These are phyloP conservation scores for Platysteira castanea DNA, from an alignment of 2,113 vertebrate species.

Conservation along the genomic window DNA sequence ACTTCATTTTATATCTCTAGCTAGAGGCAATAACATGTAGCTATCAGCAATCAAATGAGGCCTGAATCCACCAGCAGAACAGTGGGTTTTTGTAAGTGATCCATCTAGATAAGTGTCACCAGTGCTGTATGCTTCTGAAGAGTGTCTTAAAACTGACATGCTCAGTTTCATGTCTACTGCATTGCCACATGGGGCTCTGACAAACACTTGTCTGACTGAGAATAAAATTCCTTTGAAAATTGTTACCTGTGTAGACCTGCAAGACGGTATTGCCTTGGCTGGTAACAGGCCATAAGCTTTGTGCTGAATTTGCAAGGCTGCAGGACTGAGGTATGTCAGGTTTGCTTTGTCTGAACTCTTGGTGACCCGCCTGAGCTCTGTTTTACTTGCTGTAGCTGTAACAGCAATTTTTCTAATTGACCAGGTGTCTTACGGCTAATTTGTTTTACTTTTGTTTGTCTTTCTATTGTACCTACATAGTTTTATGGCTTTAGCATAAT, in stretches of 20 bases:
- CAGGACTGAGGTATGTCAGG: not conserved
- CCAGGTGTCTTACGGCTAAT: not conserved
- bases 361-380: not conserved
- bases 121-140: not conserved
- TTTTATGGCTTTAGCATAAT: not conserved
- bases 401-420: constrained; percentile 33
- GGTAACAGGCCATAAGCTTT: not conserved
- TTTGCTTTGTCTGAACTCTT: constrained; percentile 37
- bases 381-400: constrained; percentile 7
- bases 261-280: not conserved
- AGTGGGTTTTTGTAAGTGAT: not conserved
- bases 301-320: constrained; percentile 14
- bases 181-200: not conserved
- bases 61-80: not conserved
- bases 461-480: not conserved
- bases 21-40: not conserved
- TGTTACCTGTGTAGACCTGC: not conserved
- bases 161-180: not conserved
- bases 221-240: not conserved
- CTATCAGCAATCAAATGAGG: not conserved
- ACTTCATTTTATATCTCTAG: not conserved
- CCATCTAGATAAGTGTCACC: not conserved
- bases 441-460: constrained; percentile 27
- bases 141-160: not conserved
- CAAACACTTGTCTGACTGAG: not conserved